phyloP scores from a whole-genome alignment of 2,113 vertebrate genomes.

The Conger conger region DNA sequence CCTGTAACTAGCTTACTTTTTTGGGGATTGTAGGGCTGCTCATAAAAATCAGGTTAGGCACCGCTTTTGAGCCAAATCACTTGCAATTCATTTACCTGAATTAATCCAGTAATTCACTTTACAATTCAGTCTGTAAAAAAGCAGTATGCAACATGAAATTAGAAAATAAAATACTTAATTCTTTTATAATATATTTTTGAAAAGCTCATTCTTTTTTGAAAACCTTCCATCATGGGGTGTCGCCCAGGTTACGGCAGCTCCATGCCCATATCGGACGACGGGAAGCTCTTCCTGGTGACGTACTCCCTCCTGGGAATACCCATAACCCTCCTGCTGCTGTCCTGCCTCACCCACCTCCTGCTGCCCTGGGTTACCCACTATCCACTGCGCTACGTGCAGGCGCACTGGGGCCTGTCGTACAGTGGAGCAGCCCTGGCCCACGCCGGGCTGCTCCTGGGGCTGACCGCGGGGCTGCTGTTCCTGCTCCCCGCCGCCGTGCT shows the following conservation, averaged over 20 bases:
- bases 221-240: neutral
- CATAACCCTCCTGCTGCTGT: constrained; percentile 62
- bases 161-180: neutral
- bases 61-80: neutral
- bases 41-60: neutral
- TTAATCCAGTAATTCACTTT: too few species aligned
- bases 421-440: constrained; percentile 50
- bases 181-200: neutral
- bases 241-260: constrained; percentile 70
- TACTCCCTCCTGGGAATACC: constrained; percentile 72
- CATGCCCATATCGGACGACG: constrained; percentile 61
- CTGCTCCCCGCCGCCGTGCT: constrained; percentile 65
- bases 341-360: constrained; percentile 58
- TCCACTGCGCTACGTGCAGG: constrained; percentile 46
- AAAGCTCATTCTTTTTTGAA: neutral
- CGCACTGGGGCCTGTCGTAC: constrained; percentile 53
- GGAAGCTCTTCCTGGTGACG: constrained; percentile 71
- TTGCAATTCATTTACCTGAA: neutral
- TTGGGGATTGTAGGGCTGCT: neutral
- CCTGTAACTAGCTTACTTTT: neutral
- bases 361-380: constrained; percentile 52
- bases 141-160: too few species aligned
- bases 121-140: too few species aligned
- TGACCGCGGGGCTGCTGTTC: constrained; percentile 56
- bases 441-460: constrained; percentile 37